These are phyloP conservation scores for Eristalis intricaria DNA, from an alignment of 2,888 invertebrate species.

Conservation along the genomic window DNA sequence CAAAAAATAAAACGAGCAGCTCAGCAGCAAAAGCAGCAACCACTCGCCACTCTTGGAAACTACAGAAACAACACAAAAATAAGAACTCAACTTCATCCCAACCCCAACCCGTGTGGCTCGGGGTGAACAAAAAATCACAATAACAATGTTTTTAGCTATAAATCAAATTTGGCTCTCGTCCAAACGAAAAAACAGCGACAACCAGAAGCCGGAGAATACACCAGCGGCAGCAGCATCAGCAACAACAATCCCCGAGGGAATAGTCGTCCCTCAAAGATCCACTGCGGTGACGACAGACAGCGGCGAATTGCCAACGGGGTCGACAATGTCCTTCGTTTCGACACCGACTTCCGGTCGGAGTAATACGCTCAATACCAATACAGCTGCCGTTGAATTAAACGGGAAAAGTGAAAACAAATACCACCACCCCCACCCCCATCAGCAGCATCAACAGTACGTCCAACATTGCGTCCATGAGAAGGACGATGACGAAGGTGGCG, in stretches of 20 bases:
- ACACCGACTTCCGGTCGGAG: conserved; percentile 60
- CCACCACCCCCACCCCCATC: conserved; percentile 36
- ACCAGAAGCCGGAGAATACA: conserved; percentile 26
- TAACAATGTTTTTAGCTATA: conserved; percentile 70
- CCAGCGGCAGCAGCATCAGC: conserved; percentile 8
- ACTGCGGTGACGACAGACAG: conserved; percentile 49
- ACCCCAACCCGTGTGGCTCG: conserved; percentile 36
- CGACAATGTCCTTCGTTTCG: conserved; percentile 62
- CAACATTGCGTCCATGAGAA: background rate
- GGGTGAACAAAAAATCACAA: conserved; percentile 51
- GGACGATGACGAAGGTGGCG: background rate
- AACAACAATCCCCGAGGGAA: conserved; percentile 21
- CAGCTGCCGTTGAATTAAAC: conserved; percentile 36
- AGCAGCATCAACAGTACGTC: conserved; percentile 17
- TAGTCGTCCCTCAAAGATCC: conserved; percentile 24
- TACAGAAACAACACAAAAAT: background rate
- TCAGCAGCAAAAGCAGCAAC: conserved; percentile 5
- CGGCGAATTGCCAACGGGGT: conserved; percentile 61
- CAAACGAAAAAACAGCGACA: conserved; percentile 62
- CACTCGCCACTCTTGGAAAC: background rate
- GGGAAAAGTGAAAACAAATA: conserved; percentile 67
- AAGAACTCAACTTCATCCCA: background rate
- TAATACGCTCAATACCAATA: conserved; percentile 50
- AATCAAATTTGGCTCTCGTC: conserved; percentile 71
- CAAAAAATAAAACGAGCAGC: conserved; percentile 17